phyloP scores from a whole-genome alignment of 1,140 invertebrate species.

The Philotrypesis tridentata region DNA sequence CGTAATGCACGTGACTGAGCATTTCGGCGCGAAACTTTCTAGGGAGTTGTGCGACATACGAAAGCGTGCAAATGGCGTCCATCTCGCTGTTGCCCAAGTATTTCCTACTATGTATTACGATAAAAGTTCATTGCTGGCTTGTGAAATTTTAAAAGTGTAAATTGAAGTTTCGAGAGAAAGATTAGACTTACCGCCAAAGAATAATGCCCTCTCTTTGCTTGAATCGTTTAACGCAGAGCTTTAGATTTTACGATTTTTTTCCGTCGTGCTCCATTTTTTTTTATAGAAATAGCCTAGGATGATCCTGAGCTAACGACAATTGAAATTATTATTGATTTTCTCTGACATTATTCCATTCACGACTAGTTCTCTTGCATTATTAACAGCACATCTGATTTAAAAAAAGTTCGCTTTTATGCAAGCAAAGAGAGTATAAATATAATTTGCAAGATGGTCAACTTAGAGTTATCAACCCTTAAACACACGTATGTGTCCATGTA shows the following conservation, averaged over 20 bases:
- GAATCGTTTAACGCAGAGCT: neutral
- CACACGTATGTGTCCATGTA: no score
- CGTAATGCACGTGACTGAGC: neutral
- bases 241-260: neutral
- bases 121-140: neutral
- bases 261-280: no score
- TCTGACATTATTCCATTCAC: neutral
- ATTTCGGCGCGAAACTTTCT: neutral
- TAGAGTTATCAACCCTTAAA: no score
- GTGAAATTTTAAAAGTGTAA: neutral
- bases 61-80: conserved; percentile 3
- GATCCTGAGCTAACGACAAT: no score
- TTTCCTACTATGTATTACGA: neutral
- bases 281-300: no score
- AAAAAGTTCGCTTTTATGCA: neutral
- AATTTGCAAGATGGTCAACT: neutral
- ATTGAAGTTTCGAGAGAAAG: neutral
- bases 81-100: neutral
- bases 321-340: neutral
- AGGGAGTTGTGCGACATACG: neutral
- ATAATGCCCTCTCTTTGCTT: neutral
- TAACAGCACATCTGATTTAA: no score
- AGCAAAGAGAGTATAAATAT: neutral
- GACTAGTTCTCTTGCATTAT: neutral
- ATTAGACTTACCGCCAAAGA: neutral